Evolutionary conservation across 2,888 invertebrate genomes (phyloP).

Genomic region (Leptodirus hochenwartii): DNA sequence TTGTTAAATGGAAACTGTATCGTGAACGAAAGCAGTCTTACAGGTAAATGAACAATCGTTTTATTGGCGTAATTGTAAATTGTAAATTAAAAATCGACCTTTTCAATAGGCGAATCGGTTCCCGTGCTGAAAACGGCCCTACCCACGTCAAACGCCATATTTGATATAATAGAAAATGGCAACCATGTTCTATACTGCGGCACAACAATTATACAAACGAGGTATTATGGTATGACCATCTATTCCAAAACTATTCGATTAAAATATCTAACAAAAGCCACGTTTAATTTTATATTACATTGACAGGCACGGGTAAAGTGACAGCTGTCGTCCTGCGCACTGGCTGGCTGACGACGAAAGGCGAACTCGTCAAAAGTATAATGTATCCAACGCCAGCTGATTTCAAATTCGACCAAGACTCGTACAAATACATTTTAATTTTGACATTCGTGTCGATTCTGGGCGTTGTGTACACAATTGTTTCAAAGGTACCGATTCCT

Average conservation of each 20-base stretch:
- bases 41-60: constrained; percentile 43
- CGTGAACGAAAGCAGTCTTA: constrained; percentile 90
- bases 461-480: constrained; percentile 76
- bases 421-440: constrained; percentile 74
- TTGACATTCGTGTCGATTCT: constrained; percentile 58
- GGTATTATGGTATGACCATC: constrained; percentile 49
- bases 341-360: constrained; percentile 84
- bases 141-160: constrained; percentile 45
- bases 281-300: constrained; percentile 1
- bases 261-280: constrained; percentile 3
- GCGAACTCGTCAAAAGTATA: constrained; percentile 71
- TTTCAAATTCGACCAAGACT: constrained; percentile 89
- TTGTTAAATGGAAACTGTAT: constrained; percentile 73
- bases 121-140: constrained; percentile 86
- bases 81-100: constrained; percentile 5
- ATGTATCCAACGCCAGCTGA: constrained; percentile 91
- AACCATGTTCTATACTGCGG: constrained; percentile 81
- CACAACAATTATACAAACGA: constrained; percentile 76
- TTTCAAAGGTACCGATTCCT: constrained; percentile 49
- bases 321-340: constrained; percentile 62
- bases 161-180: constrained; percentile 68
- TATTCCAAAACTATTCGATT: not conserved
- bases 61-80: constrained; percentile 2
- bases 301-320: constrained; percentile 16
- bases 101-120: constrained; percentile 64